Evolutionary conservation across 1,140 invertebrate genomes (phyloP).

Genomic region (Drosophila eugracilis): DNA sequence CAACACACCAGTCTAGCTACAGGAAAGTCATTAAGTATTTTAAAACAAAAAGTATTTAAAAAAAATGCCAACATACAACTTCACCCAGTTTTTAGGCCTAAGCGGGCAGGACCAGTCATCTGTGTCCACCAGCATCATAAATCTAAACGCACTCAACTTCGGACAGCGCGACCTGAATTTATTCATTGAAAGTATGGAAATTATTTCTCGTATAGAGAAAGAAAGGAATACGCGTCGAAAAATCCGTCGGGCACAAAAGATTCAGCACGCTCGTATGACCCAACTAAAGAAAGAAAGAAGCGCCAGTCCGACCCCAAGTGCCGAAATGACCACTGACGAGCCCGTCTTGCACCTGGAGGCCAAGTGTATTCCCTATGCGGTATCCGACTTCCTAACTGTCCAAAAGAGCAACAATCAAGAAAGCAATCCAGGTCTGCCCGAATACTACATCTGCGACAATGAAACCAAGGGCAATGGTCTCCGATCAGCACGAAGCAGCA

Average conservation of each 20-base stretch:
- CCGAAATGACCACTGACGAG: conserved; percentile 64
- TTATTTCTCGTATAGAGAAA: conserved; percentile 57
- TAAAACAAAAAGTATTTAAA: not conserved
- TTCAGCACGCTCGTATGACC: conserved; percentile 38
- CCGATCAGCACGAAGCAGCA: conserved; percentile 57
- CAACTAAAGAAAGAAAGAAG: conserved; percentile 38
- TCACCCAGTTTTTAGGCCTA: conserved; percentile 46
- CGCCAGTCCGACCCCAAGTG: conserved; percentile 57
- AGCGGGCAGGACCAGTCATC: not conserved
- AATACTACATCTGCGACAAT: conserved; percentile 57
- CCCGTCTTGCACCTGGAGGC: conserved; percentile 58
- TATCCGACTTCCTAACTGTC: conserved; percentile 21
- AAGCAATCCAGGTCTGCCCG: not conserved
- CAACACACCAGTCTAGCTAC: conserved; percentile 24
- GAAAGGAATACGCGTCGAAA: conserved; percentile 53
- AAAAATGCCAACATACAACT: conserved; percentile 48
- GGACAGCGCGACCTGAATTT: conserved; percentile 45
- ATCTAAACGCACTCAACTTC: conserved; percentile 59
- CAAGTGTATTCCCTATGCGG: conserved; percentile 65
- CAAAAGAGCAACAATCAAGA: not conserved
- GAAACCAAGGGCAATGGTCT: conserved; percentile 63
- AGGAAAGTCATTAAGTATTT: conserved; percentile 1
- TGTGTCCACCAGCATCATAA: conserved; percentile 41
- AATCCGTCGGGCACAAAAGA: conserved; percentile 30
- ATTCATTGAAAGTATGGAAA: conserved; percentile 73